phyloP scores from a whole-genome alignment of 2,113 vertebrate species.

The Larimichthys polyactis region DNA sequence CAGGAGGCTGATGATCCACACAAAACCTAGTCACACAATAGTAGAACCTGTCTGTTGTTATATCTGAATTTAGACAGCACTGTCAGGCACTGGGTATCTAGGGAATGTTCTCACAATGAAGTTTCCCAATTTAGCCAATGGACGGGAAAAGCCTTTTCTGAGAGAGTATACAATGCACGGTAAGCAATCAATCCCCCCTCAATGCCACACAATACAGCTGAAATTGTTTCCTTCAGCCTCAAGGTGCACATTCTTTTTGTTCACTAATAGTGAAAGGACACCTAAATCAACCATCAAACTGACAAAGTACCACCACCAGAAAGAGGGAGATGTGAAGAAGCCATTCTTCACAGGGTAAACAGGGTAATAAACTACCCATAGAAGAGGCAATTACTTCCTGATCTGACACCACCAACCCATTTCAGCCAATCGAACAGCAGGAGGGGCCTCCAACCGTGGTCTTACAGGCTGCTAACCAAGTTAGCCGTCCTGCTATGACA shows the following conservation, averaged over 20 bases:
- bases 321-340: conserved; percentile 40
- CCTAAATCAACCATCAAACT: conserved; percentile 47
- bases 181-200: conserved; percentile 55
- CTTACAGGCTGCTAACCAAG: conserved; percentile 61
- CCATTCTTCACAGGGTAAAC: conserved; percentile 71
- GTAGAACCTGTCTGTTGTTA: conserved; percentile 40
- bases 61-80: conserved; percentile 48
- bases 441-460: conserved; percentile 40
- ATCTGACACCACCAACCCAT: conserved; percentile 65
- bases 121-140: conserved; percentile 49
- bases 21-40: conserved; percentile 51
- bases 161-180: conserved; percentile 27
- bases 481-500: conserved; percentile 53
- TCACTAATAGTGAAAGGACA: conserved; percentile 56
- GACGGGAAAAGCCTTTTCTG: conserved; percentile 47
- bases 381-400: conserved; percentile 69
- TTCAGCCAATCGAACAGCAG: conserved; percentile 63
- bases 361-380: conserved; percentile 72
- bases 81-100: conserved; percentile 5
- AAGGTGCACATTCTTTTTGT: conserved; percentile 58
- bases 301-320: conserved; percentile 44
- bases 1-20: conserved; percentile 56
- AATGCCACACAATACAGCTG: conserved; percentile 48
- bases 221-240: conserved; percentile 52
- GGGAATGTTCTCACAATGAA: conserved; percentile 58